Evolutionary conservation across 2,113 vertebrate species (phyloP).

Genomic region (crab-eating macaque (Macaca fascicularis)): T2T-MFA8v1.1 NC_088391.1:5083001-5083500

Average conservation of each 20-base stretch:
- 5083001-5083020: background rate
- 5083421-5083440: constrained; percentile 9
- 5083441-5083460: background rate
- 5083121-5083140: background rate
- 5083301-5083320: background rate
- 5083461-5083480: background rate
- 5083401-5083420: background rate
- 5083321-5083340: background rate
- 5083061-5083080: background rate
- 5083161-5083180: background rate
- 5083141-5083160: background rate
- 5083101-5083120: background rate
- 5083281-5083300: background rate
- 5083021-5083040: background rate
- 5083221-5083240: background rate
- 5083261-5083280: background rate
- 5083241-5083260: background rate
- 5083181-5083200: background rate
- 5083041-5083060: background rate
- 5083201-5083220: background rate
- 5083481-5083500: background rate
- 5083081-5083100: background rate
- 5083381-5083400: background rate
- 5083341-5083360: background rate
- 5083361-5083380: background rate